Evolutionary conservation across 2,113 vertebrate species (phyloP).

Genomic region (Peromyscus polionotus): DNA sequence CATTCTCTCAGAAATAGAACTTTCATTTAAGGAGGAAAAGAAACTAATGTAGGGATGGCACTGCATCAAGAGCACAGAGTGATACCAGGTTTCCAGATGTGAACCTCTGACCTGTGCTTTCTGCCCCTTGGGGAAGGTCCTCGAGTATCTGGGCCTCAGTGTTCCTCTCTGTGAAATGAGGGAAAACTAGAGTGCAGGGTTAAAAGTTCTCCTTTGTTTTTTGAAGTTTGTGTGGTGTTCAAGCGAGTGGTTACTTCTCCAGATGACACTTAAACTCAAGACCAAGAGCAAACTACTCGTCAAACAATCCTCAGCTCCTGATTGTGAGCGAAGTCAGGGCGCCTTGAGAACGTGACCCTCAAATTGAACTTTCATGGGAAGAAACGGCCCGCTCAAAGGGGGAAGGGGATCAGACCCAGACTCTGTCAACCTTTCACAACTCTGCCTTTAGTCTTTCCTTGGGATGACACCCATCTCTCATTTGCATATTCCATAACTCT

Average conservation of each 20-base stretch:
- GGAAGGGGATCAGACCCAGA: neutral
- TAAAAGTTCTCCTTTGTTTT: neutral
- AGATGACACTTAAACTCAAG: neutral
- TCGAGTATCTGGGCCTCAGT: neutral
- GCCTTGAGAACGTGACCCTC: neutral
- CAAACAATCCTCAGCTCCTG: no score
- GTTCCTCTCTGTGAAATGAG: constrained; percentile 3
- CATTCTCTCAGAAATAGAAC: neutral
- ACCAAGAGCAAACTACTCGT: neutral
- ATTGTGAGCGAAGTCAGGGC: neutral
- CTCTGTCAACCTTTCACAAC: neutral
- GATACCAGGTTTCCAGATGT: neutral
- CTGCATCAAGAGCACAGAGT: neutral
- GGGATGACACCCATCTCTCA: neutral
- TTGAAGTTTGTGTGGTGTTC: neutral
- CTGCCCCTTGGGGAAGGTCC: neutral
- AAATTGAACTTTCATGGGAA: neutral
- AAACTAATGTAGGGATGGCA: neutral
- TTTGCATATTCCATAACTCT: neutral
- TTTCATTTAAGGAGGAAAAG: neutral
- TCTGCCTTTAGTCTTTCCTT: neutral
- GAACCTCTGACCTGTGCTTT: neutral
- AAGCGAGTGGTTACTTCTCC: neutral
- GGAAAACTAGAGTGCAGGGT: neutral
- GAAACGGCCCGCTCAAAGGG: neutral